phyloP scores from a whole-genome alignment of 2,888 invertebrate genomes.

The Noctua pronuba region DNA sequence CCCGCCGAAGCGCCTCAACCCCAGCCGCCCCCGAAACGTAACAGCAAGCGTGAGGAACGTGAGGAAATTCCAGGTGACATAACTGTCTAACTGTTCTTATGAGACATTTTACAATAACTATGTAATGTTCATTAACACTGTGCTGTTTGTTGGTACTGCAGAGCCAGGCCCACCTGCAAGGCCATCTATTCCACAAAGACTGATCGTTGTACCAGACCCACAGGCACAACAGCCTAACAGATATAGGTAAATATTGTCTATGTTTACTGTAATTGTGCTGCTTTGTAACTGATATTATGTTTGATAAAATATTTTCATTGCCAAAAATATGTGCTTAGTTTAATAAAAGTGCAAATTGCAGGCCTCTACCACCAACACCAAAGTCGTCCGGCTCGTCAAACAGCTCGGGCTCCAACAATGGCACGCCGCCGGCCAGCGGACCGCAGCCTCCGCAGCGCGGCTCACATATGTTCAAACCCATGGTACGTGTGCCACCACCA shows the following conservation, averaged over 20 bases:
- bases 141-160: slow-evolving; percentile 76
- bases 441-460: slow-evolving; percentile 94
- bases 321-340: neutral
- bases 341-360: slow-evolving; percentile 69
- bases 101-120: slow-evolving; percentile 58
- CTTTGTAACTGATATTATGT: slow-evolving; percentile 19
- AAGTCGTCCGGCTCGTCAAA: slow-evolving; percentile 92
- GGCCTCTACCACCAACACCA: slow-evolving; percentile 96
- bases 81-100: slow-evolving; percentile 63
- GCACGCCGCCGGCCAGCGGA: slow-evolving; percentile 88
- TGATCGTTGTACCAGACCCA: slow-evolving; percentile 97
- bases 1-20: slow-evolving; percentile 91
- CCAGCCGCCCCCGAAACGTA: slow-evolving; percentile 91
- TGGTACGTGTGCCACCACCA: slow-evolving; percentile 89
- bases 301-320: neutral
- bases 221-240: slow-evolving; percentile 93
- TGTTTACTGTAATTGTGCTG: slow-evolving; percentile 13
- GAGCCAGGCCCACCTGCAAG: slow-evolving; percentile 97
- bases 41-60: slow-evolving; percentile 89
- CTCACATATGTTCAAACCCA: slow-evolving; percentile 96
- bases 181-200: slow-evolving; percentile 97
- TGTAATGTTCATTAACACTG: slow-evolving; percentile 55
- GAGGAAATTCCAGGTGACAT: slow-evolving; percentile 91
- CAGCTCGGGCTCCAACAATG: slow-evolving; percentile 90
- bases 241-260: slow-evolving; percentile 85